Evolutionary conservation across 2,113 vertebrate species (phyloP).

Genomic region (Eurystomus gularis): DNA sequence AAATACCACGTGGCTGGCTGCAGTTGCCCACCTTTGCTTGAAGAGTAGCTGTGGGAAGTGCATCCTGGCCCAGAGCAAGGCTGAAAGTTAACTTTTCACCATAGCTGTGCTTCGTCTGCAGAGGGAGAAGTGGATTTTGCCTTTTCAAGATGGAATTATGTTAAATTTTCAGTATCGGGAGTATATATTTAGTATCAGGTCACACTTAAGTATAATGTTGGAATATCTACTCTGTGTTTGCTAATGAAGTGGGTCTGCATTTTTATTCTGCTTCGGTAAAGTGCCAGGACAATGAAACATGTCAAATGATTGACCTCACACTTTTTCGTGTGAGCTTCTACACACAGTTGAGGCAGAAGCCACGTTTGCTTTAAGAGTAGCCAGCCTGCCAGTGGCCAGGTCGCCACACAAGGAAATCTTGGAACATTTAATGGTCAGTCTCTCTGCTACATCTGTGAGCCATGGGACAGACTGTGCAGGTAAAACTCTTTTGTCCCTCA

Average conservation of each 20-base stretch:
- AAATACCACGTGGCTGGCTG: neutral
- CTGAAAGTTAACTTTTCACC: neutral
- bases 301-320: neutral
- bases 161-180: neutral
- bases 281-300: neutral
- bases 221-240: neutral
- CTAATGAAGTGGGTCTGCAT: neutral
- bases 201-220: neutral
- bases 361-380: neutral
- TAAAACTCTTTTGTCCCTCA: neutral
- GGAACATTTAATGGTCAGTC: neutral
- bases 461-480: neutral
- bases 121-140: neutral
- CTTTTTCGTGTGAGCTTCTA: neutral
- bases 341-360: neutral
- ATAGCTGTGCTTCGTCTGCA: neutral
- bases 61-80: neutral
- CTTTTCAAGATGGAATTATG: neutral
- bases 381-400: neutral
- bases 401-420: neutral
- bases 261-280: neutral
- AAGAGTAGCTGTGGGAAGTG: neutral
- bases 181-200: neutral
- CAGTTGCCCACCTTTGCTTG: neutral
- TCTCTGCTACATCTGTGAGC: neutral